Percentiles rank a stretch among this genome's conserved stretches.
Conservation (phyloP, 37 sponge, comb jelly and placozoan genomes). For the Ianthella basta region DNA sequence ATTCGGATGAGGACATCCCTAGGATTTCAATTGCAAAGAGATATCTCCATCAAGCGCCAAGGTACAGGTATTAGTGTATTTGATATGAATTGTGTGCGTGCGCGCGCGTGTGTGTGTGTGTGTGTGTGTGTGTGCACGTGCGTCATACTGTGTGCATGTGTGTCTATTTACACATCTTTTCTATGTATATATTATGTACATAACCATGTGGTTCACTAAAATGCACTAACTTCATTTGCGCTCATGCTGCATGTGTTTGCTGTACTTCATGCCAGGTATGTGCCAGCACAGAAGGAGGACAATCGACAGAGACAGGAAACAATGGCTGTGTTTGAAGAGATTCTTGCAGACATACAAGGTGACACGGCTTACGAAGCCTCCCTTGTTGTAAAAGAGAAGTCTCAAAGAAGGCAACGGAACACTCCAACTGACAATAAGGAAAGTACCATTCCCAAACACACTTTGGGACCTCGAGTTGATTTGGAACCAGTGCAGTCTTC, state of each 20-base stretch:
- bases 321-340: conserved; percentile 52
- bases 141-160: too few relatives aligned
- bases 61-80: neutral
- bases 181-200: neutral
- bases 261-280: neutral
- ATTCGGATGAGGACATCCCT: conserved; percentile 17
- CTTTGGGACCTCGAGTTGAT: neutral
- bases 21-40: conserved; percentile 28
- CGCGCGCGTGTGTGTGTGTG: neutral
- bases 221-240: too few relatives aligned
- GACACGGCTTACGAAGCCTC: neutral
- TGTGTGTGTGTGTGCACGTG: too few relatives aligned
- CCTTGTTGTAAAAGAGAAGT: neutral
- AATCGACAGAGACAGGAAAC: conserved; percentile 44
- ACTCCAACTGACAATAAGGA: neutral
- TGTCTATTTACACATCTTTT: neutral
- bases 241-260: too few relatives aligned
- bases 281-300: neutral
- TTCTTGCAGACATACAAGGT: conserved; percentile 47
- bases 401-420: neutral
- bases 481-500: neutral
- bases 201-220: too few relatives aligned
- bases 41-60: conserved; percentile 14
- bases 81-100: neutral
- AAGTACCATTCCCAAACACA: neutral